Evolutionary conservation across 1,140 invertebrate species (phyloP).

Genomic region (Saccostrea echinata): DNA sequence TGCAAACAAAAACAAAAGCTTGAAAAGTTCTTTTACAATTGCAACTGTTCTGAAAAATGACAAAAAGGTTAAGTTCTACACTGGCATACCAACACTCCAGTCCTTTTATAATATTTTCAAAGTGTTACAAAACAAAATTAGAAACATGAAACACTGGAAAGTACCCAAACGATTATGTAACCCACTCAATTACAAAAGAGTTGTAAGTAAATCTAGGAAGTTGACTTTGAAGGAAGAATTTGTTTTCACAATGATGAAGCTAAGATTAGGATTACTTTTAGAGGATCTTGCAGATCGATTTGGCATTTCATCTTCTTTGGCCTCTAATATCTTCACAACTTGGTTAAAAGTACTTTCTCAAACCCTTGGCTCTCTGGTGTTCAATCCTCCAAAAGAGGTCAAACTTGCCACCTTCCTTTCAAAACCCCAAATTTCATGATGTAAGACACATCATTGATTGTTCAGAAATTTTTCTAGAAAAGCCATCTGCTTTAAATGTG

Average conservation of each 20-base stretch:
- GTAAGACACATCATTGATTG: constrained; percentile 41
- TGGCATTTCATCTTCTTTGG: neutral
- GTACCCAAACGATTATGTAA: neutral
- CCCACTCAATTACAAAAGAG: neutral
- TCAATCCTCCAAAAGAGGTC: constrained; percentile 32
- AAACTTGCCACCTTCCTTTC: constrained; percentile 20
- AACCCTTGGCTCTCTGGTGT: constrained; percentile 33
- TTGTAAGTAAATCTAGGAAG: neutral
- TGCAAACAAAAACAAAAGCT: neutral
- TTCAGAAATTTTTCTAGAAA: constrained; percentile 37
- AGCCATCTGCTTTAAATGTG: neutral
- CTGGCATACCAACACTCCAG: constrained; percentile 11
- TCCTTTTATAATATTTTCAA: constrained; percentile 17
- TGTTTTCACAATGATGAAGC: neutral
- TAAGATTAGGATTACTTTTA: constrained; percentile 25
- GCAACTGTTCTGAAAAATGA: neutral
- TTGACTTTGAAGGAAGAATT: constrained; percentile 35
- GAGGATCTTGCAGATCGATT: constrained; percentile 35
- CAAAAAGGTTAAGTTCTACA: constrained; percentile 39
- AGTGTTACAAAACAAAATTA: neutral
- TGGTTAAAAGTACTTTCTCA: constrained; percentile 7
- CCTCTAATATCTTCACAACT: constrained; percentile 9
- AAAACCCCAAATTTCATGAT: neutral
- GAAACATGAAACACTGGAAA: constrained; percentile 27
- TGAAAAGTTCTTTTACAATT: neutral